Evolutionary conservation across 1,140 invertebrate genomes (phyloP), one percentile per base, ranked within the genome.

Genomic region (Triops longicaudatus): DNA sequence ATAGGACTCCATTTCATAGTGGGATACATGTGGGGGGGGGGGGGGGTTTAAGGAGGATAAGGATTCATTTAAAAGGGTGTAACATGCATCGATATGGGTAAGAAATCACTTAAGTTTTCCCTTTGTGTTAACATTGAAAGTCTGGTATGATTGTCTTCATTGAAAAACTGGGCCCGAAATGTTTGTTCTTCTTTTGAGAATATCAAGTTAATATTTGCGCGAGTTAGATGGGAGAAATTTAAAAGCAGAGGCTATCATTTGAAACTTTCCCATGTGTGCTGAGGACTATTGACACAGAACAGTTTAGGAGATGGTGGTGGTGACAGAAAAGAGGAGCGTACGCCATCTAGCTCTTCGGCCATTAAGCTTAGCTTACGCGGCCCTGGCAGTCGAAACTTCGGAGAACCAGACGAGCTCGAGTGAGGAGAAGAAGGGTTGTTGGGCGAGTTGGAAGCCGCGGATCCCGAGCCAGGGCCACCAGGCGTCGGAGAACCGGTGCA

Each of bases 401-500:
- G 73, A 37, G 73, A 78, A 12, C 73, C 77, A 27, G 73, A 78
- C 10, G 43, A 74, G 37, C 43, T 72, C 1, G 73, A 78, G 7
- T 72, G 73, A 1, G 72, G 73, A 26, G 73, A 74, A 11, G 72
- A 73, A 73, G 73, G 77, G 42, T 71, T 71, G 73, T 78, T 78
- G 71, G 77, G 77, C 9, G 77, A 75, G 42, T 26, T 71, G 27
- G 74, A 77, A 22, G 41, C 28, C 1, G 73, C 73, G 73, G 41
- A 74, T 22, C 28, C 73, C 14, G 73, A 22, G 27, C 73, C 17
- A 22, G 41, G n/a, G 22, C 28, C 73, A n/a, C 63, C 50, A 1
- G 85, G 84, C 6, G 86, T 87, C 0, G 86, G 86, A 71, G 86
- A 87, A 31, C 85, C 86, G 50, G 85, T 86, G 77, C 86, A 87